Evolutionary conservation across 2,888 invertebrate genomes (phyloP).

Genomic region (Patella pellucida): DNA sequence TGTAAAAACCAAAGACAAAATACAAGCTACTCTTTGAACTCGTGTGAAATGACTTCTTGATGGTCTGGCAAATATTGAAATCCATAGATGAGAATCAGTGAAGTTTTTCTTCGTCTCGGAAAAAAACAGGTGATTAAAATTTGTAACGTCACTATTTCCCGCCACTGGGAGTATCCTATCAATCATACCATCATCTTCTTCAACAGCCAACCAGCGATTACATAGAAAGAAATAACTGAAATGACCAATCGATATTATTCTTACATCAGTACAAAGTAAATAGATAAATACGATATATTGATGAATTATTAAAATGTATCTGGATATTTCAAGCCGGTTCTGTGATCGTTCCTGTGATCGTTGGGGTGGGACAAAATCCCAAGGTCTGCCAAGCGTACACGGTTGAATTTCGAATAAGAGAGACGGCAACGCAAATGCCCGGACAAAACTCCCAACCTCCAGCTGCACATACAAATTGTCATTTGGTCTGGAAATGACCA

Average conservation of each 20-base stretch:
- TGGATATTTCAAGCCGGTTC: too few relatives aligned
- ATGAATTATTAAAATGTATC: too few relatives aligned
- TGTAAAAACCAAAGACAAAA: slow-evolving; percentile 67
- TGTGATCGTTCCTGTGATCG: too few relatives aligned
- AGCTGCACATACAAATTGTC: too few relatives aligned
- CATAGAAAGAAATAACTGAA: slow-evolving; percentile 61
- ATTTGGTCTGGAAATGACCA: too few relatives aligned
- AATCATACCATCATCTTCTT: slow-evolving; percentile 51
- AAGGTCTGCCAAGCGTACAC: too few relatives aligned
- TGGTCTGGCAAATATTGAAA: slow-evolving; percentile 71
- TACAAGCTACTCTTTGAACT: slow-evolving; percentile 66
- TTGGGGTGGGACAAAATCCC: too few relatives aligned
- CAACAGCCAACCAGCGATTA: slow-evolving; percentile 66
- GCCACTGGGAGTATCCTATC: slow-evolving; percentile 50
- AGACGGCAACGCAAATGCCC: too few relatives aligned
- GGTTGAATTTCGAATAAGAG: too few relatives aligned
- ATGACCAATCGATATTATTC: background rate
- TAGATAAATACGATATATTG: too few relatives aligned
- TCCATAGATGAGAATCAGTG: slow-evolving; percentile 72
- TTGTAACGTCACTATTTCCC: slow-evolving; percentile 44
- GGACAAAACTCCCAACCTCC: too few relatives aligned
- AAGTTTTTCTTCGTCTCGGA: slow-evolving; percentile 64
- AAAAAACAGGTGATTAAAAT: slow-evolving; percentile 51
- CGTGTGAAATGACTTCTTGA: slow-evolving; percentile 70
- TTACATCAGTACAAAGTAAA: too few relatives aligned